These are phyloP conservation scores for honey bee (Apis mellifera) DNA, from an alignment of 1,140 invertebrate species.

Conservation along the genomic window Amel_HAv3.1 CM009942.2:5192501-5193000, in stretches of 20 bases:
- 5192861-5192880: not conserved
- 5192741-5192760: not conserved
- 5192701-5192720: no score
- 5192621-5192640: constrained; percentile 17
- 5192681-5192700: not conserved
- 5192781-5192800: constrained; percentile 45
- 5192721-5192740: no score
- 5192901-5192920: not conserved
- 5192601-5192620: constrained; percentile 14
- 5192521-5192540: not conserved
- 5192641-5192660: not conserved
- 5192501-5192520: not conserved
- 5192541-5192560: not conserved
- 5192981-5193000: not conserved
- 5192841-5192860: constrained; percentile 36
- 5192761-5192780: constrained; percentile 29
- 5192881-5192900: not conserved
- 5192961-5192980: not conserved
- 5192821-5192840: constrained; percentile 46
- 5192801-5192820: constrained; percentile 32
- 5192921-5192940: not conserved
- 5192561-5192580: not conserved
- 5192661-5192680: accelerated
- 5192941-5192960: not conserved
- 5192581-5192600: constrained; percentile 11